These are phyloP conservation scores for Lindbergichthys nudifrons DNA, from an alignment of 2,797 vertebrate genomes.

Conservation along the genomic window DNA sequence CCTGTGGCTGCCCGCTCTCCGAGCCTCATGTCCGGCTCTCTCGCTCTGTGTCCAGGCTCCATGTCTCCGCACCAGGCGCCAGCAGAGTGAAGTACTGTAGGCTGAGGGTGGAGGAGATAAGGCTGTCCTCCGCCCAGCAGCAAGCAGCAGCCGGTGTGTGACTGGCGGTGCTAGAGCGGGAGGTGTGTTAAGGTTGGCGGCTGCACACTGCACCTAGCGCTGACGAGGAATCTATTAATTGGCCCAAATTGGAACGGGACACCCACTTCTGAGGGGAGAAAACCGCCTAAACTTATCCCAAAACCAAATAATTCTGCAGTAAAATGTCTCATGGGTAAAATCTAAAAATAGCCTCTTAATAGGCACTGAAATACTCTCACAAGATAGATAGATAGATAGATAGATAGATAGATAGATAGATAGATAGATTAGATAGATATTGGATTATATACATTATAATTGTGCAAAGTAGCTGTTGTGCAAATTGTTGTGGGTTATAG, in stretches of 20 bases:
- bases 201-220: conserved; percentile 38
- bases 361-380: too few relatives aligned
- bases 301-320: neutral
- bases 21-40: neutral
- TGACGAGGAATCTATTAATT: conserved; percentile 39
- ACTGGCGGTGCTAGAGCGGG: neutral
- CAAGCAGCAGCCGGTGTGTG: conserved; percentile 2
- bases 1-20: conserved; percentile 25
- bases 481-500: too few relatives aligned
- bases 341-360: neutral
- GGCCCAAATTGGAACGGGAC: neutral
- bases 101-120: conserved; percentile 34
- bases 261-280: neutral
- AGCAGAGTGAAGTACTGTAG: conserved; percentile 30
- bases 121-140: conserved; percentile 37
- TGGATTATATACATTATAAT: too few relatives aligned
- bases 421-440: too few relatives aligned
- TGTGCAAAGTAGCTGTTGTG: too few relatives aligned
- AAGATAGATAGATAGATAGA: too few relatives aligned
- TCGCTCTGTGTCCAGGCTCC: neutral
- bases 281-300: conserved; percentile 9
- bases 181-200: conserved; percentile 44
- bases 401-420: too few relatives aligned
- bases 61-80: conserved; percentile 19
- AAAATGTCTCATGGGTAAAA: neutral